Evolutionary conservation across 2,888 invertebrate species (phyloP), one percentile per base, ranked within the genome.

Genomic region (Polymixis lichenea): DNA sequence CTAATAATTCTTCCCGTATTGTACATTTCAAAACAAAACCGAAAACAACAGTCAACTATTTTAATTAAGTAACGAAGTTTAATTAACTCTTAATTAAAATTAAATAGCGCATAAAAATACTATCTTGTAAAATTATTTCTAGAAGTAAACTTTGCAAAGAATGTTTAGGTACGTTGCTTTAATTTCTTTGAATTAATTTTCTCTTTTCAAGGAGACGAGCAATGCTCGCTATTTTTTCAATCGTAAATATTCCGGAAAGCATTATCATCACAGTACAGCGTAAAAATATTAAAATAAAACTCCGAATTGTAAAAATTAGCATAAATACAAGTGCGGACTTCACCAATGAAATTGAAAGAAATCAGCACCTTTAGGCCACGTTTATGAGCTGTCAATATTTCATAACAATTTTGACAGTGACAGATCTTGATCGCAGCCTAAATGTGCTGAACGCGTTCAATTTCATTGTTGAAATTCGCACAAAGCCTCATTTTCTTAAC

Each of bases 11-110:
- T 6, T 13, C 19, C 19, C 17, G 13, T 19, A 9, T 1, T 13
- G 15, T 53, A 46, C 19, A 17, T n/a, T 53, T 43, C 15, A 49
- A 51, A 76, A 61, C 28, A 13, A 32, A 17, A 55, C 22, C 8
- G 13, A 43, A n/a, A 28, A 55, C 43, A 46, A 55, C 43, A 46
- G 51, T 6, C 22, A 53, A 77, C 25, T 55, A 22, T 66, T 66
- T 61, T 51, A 66, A 66, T 77, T 7, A 25, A 32, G 28, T n/a
- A 49, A 51, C 28, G 2, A 43, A 60, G 17, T 46, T 43, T 70
- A 69, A 55, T 55, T 64, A 56, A 19, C 38, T n/a, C 43, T 64
- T 13, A 5, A 53, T 15, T 60, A 46, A 49, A 56, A 62, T 62
- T 64, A 46, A 43, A 79, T 7, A 22, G 49, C 49, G 17, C 17